Base-by-base conservation (phyloP, 2,888 invertebrate genomes). In the Macaria notata region DNA sequence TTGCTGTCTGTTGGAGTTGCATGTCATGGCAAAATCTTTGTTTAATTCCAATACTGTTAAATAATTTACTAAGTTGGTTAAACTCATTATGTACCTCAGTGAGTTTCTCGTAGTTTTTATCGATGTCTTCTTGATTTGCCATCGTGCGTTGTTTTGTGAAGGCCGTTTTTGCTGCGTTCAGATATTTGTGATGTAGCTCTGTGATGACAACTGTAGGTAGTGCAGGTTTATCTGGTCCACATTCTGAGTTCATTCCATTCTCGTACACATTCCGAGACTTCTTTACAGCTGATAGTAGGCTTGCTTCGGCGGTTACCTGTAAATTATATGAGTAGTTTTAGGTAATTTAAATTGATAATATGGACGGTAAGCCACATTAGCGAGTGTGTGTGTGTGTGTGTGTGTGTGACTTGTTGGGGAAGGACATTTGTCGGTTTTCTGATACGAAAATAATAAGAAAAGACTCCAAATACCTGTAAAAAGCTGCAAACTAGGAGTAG, bases 111-210 rank as follows among this genome's bases (percentile, higher is more conserved):
- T 45, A 19, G 19, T 48, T 29, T 0, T 29, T 9, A 6, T 50
- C 31, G 8, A 38, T 29, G 0, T 59, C 45, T 9, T 43, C 36
- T 3, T 47, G 33, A 29, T 47, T 36, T 31, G 54, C 54, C 54
- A 54, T 49, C 19, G 50, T 54, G 29, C 39, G 50, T 30, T 54
- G 53, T 30, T 41, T 41, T 0, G 19, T 39, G 54, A 56, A 50
- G n/a, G 33, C n/a, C 9, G 38, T 33, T 5, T 5, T 8, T 4
- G 56, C 53, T 8, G 31, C 33, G 3, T 19, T 9, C 38, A 50
- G 7, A 44, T 47, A 49, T 4, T 19, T 30, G 3, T 3, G 3
- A 29, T 60, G 56, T 9, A 50, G 36, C 4, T 39, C 7, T 1
- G 31, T 9, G 3, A 56, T 5, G 42, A 33, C 19, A n/a, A 19